Evolutionary conservation across 2,888 invertebrate species (phyloP), one percentile per base, ranked within the genome.

Genomic region (Ochlodes sylvanus): DNA sequence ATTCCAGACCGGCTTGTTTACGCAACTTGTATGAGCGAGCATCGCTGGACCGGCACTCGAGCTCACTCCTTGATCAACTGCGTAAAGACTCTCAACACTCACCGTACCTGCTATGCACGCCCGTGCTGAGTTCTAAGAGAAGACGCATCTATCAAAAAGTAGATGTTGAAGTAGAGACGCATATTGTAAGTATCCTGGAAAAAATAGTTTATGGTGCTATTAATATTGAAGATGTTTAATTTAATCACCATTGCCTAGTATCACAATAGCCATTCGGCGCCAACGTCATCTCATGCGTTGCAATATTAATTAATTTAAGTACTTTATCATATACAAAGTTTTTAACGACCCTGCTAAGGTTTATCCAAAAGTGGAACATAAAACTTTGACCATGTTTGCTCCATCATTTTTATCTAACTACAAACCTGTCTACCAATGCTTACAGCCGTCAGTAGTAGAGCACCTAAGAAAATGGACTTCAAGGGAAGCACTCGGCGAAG

Each of bases 391-490:
- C 38, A 38, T 38, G 7, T 2, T 38, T 38, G 38, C 7, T 38
- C 38, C 38, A 38, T 7, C 7, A 2, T 34, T 1, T 34, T 34
- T 34, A 9, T 38, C 10, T 38, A 38, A 10, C 38, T 38, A 12
- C 12, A 38, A 38, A 38, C 9, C 10, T 38, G 38, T 38, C 12
- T 12, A 38, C 12, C 38, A 61, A 52, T 32, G 7, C 10, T 88
- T 87, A 57, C 92, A 97, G 98, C 98, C 96, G 78, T 97, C 96
- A 80, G 96, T 95, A 80, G 96, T 96, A 80, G 97, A 95, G 84
- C 96, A 95, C 82, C 94, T 97, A 66, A 95, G 97, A 75, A 95
- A 96, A 93, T 98, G 97, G 97, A 97, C 97, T 69, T 97, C 97
- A 34, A 94, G 94, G 74, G 97, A 97, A 87, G 97, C 96, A 34